Conservation (phyloP, 2,113 vertebrate species). For the Ancistrus triradiatus region DNA sequence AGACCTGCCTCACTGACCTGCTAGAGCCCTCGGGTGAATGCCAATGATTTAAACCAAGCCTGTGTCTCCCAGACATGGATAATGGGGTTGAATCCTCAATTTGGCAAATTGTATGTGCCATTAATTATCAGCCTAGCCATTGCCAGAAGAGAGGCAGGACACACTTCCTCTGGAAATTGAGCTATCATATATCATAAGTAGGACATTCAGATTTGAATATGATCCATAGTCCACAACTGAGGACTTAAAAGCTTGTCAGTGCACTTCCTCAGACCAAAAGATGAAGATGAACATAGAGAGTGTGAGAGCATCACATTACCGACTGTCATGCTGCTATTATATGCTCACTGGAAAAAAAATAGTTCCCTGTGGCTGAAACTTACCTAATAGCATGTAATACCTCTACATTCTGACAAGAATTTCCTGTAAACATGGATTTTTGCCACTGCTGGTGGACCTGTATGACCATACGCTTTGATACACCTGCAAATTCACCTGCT, state of each 20-base stretch:
- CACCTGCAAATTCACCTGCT: too few species aligned
- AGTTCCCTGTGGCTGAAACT: too few species aligned
- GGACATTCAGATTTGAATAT: constrained; percentile 6
- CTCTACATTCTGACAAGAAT: too few species aligned
- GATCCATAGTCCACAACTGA: constrained; percentile 8
- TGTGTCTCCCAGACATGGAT: constrained; percentile 14
- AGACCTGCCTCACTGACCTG: constrained; percentile 9
- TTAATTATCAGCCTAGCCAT: constrained; percentile 33
- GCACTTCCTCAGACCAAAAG: background rate
- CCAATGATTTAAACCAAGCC: constrained; percentile 21
- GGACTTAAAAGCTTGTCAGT: constrained; percentile 4
- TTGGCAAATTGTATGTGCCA: constrained; percentile 34
- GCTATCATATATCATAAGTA: background rate
- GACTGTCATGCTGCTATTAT: too few species aligned
- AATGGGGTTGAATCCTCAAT: constrained; percentile 31
- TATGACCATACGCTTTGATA: too few species aligned
- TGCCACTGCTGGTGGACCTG: too few species aligned
- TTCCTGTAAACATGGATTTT: too few species aligned
- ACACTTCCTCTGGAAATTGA: background rate
- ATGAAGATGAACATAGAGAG: too few species aligned
- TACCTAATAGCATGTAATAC: too few species aligned
- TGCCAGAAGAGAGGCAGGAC: constrained; percentile 26
- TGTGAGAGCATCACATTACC: too few species aligned
- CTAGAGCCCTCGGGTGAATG: constrained; percentile 9
- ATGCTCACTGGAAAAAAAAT: too few species aligned